phyloP scores from a whole-genome alignment of 2,113 vertebrate species.

The Ailurus styani region DNA sequence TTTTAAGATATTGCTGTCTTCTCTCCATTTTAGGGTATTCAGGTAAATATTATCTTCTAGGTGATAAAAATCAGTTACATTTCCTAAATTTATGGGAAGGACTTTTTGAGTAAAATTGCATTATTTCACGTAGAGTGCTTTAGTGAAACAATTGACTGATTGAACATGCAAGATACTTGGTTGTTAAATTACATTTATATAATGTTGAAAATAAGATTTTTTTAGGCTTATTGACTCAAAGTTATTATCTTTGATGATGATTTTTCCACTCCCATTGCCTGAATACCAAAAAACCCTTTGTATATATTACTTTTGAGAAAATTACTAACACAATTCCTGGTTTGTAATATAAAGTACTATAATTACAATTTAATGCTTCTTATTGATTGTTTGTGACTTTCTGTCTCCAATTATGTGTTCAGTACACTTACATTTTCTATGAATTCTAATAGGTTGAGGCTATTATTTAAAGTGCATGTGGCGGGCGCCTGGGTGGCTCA shows the following conservation, averaged over 20 bases:
- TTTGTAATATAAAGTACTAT: constrained; percentile 72
- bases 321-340: constrained; percentile 55
- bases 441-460: not conserved
- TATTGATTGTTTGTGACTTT: constrained; percentile 66
- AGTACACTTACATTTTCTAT: constrained; percentile 16
- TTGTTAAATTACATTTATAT: not conserved
- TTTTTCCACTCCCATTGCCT: constrained; percentile 58
- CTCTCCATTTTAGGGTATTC: constrained; percentile 10
- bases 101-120: constrained; percentile 8
- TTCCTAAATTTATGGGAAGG: not conserved
- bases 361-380: constrained; percentile 72
- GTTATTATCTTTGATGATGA: constrained; percentile 72
- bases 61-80: constrained; percentile 62
- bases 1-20: not conserved
- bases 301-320: constrained; percentile 67
- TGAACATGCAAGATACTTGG: not conserved
- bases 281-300: constrained; percentile 46
- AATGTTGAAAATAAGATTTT: not conserved
- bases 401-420: not conserved
- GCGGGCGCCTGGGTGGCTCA: no score
- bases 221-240: constrained; percentile 60
- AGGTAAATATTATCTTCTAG: constrained; percentile 38
- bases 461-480: constrained; percentile 33
- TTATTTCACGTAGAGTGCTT: not conserved
- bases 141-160: not conserved